A percentile compares a stretch with the other conserved stretches of the same genome.
Evolutionary conservation across 2,113 vertebrate genomes (phyloP).

Genomic region (Procapra przewalskii): DNA sequence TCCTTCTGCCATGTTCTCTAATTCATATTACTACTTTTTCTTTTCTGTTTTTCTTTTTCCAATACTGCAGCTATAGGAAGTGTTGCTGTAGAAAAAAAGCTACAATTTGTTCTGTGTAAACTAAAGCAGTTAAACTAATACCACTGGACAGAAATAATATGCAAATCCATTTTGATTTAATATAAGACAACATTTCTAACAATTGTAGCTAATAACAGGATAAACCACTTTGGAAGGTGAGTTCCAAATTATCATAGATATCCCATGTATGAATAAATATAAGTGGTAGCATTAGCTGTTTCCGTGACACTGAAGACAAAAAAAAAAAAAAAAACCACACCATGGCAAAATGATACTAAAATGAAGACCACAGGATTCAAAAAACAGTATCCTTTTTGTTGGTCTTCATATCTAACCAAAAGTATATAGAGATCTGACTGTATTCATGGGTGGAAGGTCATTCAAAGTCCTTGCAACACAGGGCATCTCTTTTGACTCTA

Average conservation of each 20-base stretch:
- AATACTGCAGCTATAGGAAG: not conserved
- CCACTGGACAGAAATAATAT: not conserved
- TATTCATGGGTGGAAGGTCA: conserved; percentile 45
- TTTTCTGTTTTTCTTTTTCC: not conserved
- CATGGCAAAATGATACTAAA: not conserved
- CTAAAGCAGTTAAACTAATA: not conserved
- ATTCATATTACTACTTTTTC: not conserved
- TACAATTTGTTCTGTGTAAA: not conserved
- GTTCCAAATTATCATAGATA: not conserved
- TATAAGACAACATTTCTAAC: not conserved
- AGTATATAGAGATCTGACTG: not conserved
- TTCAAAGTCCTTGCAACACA: conserved; percentile 60
- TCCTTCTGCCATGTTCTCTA: not conserved
- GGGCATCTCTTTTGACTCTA: conserved; percentile 59
- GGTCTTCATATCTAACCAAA: not conserved
- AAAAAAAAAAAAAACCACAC: not conserved
- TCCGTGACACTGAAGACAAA: not conserved
- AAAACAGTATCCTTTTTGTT: not conserved
- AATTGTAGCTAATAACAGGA: not conserved
- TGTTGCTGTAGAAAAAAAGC: not conserved
- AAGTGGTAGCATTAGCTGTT: not conserved
- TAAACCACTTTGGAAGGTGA: not conserved
- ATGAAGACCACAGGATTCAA: not conserved
- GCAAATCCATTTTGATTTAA: not conserved
- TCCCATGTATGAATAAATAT: not conserved